A percentile compares a stretch with the other conserved stretches of the same genome.
phyloP scores from a whole-genome alignment of 2,888 invertebrate species.

The Plagodis dolabraria region DNA sequence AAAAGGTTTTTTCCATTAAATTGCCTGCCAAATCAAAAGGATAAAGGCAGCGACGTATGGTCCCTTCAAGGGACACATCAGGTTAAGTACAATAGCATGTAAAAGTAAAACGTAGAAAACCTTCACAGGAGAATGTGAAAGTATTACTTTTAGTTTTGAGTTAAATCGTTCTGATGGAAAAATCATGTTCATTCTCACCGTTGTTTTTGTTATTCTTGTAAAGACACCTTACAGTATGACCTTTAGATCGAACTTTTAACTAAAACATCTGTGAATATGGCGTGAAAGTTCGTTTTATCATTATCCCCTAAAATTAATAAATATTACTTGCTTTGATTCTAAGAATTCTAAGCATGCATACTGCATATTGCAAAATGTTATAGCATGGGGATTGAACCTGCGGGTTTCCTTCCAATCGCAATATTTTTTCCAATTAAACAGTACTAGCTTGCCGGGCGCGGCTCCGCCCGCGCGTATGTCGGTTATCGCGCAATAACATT shows the following conservation, averaged over 20 bases:
- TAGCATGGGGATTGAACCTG: no score
- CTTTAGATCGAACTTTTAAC: not conserved
- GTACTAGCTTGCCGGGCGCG: no score
- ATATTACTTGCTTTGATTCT: no score
- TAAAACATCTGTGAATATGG: no score
- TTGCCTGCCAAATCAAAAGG: conserved; percentile 24
- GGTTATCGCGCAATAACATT: no score
- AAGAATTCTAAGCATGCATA: no score
- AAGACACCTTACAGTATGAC: not conserved
- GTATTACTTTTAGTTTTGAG: conserved; percentile 22
- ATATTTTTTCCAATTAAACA: no score
- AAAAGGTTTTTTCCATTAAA: conserved; percentile 19
- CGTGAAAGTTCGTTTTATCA: no score
- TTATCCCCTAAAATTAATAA: no score
- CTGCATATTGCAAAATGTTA: no score
- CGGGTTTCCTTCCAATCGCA: no score
- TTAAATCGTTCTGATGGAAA: conserved; percentile 17
- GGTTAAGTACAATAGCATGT: conserved; percentile 23
- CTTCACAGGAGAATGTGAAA: conserved; percentile 2
- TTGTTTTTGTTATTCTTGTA: not conserved
- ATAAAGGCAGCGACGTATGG: conserved; percentile 12
- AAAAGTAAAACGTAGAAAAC: conserved; percentile 14
- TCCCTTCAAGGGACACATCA: conserved; percentile 17
- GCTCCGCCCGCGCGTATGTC: no score
- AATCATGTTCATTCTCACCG: conserved; percentile 8